Evolutionary conservation across 2,888 invertebrate genomes (phyloP), one percentile per base, ranked within the genome.

Genomic region (Xanthia togata): DNA sequence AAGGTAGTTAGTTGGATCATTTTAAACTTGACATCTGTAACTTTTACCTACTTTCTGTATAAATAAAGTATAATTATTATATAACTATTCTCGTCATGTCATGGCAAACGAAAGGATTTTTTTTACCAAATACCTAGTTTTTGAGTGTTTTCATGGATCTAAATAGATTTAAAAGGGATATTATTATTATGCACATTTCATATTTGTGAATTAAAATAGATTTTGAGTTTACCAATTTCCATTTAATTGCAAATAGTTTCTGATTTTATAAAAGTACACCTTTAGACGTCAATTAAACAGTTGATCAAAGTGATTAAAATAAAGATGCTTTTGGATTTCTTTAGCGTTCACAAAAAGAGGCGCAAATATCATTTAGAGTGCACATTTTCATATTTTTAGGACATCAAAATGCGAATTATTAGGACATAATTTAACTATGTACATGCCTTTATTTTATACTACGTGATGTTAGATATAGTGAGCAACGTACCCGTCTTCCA

Each of bases 401-500:
- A 20, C 9, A 38, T 63, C 14, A 38, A 20, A 35, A 62, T 60
- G 12, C 12, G 1, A 41, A 4, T n/a, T 6, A 62, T 59, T 59
- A 31, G 20, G 17, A 4, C 1, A n/a, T n/a, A n/a, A n/a, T n/a
- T n/a, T 59, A 17, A 59, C 4, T n/a, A 31, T 31, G 6, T 35
- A 11, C 31, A 20, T 63, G 23, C 14, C 38, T n/a, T n/a, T n/a
- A n/a, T 14, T 38, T n/a, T n/a, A 26, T 57, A n/a, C 63, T 63
- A 64, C 26, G 31, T 23, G 31, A 23, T 31, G 6, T 26, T 20
- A 20, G 4, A 44, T 26, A 26, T 12, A 26, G 8, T 23, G 9
- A 38, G 57, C 20, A 26, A 94, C 96, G 94, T 94, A 99, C 99
- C 96, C 97, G 97, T 79, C 98, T 98, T 12, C 99, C 99, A 35